phyloP scores from a whole-genome alignment of 1,140 invertebrate species.

The Argopecten irradians region DNA sequence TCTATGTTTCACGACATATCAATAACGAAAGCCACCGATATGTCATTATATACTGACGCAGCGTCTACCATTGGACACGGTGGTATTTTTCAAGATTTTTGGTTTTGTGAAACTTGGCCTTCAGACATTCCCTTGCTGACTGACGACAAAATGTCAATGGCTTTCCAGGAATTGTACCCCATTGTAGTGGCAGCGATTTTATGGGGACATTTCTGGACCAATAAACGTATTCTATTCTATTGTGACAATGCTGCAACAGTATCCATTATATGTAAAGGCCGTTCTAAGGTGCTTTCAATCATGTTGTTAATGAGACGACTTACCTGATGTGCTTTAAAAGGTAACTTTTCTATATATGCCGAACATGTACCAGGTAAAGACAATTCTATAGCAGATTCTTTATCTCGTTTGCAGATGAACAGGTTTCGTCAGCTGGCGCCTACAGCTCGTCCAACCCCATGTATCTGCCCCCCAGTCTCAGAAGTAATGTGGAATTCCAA shows the following conservation, averaged over 20 bases:
- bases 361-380: constrained; percentile 14
- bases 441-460: background rate
- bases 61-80: constrained; percentile 28
- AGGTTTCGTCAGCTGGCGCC: background rate
- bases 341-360: constrained; percentile 29
- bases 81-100: constrained; percentile 36
- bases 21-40: constrained; percentile 23
- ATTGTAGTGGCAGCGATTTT: background rate
- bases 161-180: background rate
- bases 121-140: background rate
- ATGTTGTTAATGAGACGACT: constrained; percentile 36
- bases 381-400: background rate
- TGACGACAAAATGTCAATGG: background rate
- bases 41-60: constrained; percentile 34
- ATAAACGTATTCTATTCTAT: constrained; percentile 26
- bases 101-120: constrained; percentile 41
- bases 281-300: constrained; percentile 7
- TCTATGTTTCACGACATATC: constrained; percentile 29
- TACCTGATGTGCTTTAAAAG: background rate
- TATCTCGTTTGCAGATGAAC: background rate
- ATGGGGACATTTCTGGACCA: constrained; percentile 13
- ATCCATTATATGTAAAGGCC: constrained; percentile 37
- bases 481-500: too few relatives aligned
- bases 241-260: constrained; percentile 41
- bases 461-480: background rate